phyloP scores from a whole-genome alignment of 1,140 invertebrate genomes.

The Trichonephila inaurata region DNA sequence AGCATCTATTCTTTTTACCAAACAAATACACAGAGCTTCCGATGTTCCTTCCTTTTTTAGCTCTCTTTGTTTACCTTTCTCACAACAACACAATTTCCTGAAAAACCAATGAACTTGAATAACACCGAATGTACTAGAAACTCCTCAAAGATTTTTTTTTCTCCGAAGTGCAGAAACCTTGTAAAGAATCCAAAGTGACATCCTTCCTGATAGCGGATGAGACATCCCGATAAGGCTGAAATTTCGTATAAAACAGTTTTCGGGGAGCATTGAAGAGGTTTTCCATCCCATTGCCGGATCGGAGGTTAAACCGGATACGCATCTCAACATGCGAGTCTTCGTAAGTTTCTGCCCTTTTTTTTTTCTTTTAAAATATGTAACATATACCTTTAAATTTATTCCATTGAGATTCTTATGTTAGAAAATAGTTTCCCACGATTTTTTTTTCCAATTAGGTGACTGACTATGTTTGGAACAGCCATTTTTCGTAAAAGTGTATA shows the following conservation, averaged over 20 bases:
- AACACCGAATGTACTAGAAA: neutral
- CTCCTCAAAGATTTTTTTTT: neutral
- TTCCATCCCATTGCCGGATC: neutral
- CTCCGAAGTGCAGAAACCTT: neutral
- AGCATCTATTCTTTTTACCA: neutral
- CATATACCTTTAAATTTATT: too few species aligned
- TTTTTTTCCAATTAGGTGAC: too few species aligned
- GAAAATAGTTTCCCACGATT: too few species aligned
- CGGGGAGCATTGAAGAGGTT: neutral
- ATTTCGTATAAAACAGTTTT: neutral
- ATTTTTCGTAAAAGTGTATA: too few species aligned
- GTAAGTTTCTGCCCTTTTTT: neutral
- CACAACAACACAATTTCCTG: neutral
- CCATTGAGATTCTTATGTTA: too few species aligned
- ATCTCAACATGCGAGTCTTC: slow-evolving; percentile 1
- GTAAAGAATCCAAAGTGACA: neutral
- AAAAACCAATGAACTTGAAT: neutral
- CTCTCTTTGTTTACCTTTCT: neutral
- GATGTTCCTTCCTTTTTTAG: neutral
- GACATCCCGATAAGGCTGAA: neutral
- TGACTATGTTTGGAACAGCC: too few species aligned
- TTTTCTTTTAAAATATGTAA: too few species aligned
- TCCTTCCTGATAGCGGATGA: neutral
- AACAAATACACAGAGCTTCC: neutral
- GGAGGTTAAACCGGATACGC: slow-evolving; percentile 8